Base-by-base conservation (phyloP, 2,797 vertebrate species). In the Astyanax mexicanus region DNA sequence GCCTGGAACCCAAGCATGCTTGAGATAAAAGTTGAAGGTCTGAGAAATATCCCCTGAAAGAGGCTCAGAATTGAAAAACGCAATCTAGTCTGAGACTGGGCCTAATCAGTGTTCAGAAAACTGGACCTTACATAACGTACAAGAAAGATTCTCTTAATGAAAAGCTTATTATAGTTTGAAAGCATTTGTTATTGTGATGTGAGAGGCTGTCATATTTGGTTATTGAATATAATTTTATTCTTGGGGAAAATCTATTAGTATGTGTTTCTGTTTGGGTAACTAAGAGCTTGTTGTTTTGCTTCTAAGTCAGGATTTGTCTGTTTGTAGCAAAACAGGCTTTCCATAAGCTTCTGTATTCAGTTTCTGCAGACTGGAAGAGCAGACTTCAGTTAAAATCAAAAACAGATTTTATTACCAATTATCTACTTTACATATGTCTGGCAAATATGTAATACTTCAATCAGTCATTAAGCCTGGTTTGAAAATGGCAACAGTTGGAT, bases 291-390 rank as follows among this genome's bases (percentile, higher is more conserved):
- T 62, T 11, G 12, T n/a, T 42, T 11, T 21, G 60, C 19, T 13
- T 5, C n/a, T 40, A 58, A 62, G n/a, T 29, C 62, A 45, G 25
- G 25, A 66, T 66, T 66, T 21, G 17, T 27, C 42, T 17, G 40
- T n/a, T 25, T 37, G 19, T 21, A n/a, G 8, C 40, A 40, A 45
- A 6, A 9, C 62, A 29, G 23, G 12, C 6, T 47, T 9, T 25
- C 13, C 25, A 29, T 29, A 62, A 23, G 2, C 1, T 7, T 15
- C 0, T 6, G 32, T 57, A 6, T 54, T 15, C 25, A 60, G 11
- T 10, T 19, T 6, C 17, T n/a, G 29, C 15, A 37, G 19, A n/a
- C 15, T 58, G 0, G 6, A n/a, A 32, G 25, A 32, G 52, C 25
- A 7, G 0, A 9, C 0, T n/a, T n/a, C n/a, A n/a, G n/a, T n/a